A percentile compares a stretch with the other conserved stretches of the same genome.
These are phyloP conservation scores for Drosophila setosimentum DNA, from an alignment of 2,888 invertebrate genomes.

Conservation along the genomic window DNA sequence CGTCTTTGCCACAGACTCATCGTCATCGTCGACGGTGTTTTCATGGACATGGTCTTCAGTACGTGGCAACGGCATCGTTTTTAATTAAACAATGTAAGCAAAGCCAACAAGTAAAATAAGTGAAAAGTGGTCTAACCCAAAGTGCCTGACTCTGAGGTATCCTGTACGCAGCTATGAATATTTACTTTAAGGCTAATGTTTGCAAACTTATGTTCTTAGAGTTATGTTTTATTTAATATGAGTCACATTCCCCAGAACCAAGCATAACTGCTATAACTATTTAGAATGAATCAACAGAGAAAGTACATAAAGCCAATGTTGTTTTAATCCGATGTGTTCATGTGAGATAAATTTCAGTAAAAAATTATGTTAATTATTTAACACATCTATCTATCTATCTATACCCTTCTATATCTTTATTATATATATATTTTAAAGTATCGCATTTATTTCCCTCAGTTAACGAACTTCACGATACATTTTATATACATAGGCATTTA, in stretches of 20 bases:
- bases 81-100: conserved; percentile 84
- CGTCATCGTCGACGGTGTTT: conserved; percentile 60
- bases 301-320: neutral
- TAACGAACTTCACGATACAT: no score
- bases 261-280: neutral
- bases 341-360: neutral
- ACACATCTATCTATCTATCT: neutral
- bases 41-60: conserved; percentile 69
- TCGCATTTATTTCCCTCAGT: neutral
- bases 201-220: neutral
- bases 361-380: neutral
- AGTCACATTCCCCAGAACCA: no score
- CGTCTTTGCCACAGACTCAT: conserved; percentile 38
- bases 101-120: conserved; percentile 26
- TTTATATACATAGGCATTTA: neutral
- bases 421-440: neutral
- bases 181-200: neutral
- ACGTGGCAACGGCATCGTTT: conserved; percentile 71
- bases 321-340: neutral
- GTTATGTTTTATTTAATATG: neutral
- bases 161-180: neutral
- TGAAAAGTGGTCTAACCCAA: neutral
- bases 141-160: neutral
- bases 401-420: neutral
- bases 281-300: neutral